A percentile compares a stretch with the other conserved stretches of the same genome.
Evolutionary conservation across 64 coral and sea anemone genomes (phyloP).

Genomic region (Astreopora myriophthalma): DNA sequence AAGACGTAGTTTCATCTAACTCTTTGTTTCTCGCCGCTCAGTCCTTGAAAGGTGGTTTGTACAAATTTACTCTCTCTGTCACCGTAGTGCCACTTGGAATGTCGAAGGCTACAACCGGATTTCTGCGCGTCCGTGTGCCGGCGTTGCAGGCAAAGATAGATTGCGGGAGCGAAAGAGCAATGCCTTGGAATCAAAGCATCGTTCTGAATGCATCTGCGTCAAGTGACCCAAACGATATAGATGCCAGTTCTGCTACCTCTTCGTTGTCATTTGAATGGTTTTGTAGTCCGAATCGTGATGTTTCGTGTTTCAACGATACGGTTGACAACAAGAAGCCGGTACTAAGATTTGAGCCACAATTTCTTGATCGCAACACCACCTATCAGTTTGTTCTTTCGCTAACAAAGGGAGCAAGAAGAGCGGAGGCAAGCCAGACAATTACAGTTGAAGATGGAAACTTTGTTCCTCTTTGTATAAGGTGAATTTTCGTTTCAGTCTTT

Average conservation of each 20-base stretch:
- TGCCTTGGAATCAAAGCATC: conserved; percentile 50
- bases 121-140: conserved; percentile 53
- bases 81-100: conserved; percentile 42
- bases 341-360: not conserved
- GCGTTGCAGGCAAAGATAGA: conserved; percentile 70
- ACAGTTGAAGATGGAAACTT: not conserved
- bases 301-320: conserved; percentile 11
- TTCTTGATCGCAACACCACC: conserved; percentile 19
- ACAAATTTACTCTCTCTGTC: conserved; percentile 64
- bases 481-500: not conserved
- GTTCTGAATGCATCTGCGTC: conserved; percentile 72
- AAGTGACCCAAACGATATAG: conserved; percentile 49
- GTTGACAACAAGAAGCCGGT: not conserved
- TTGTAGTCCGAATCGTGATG: conserved; percentile 15
- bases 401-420: conserved; percentile 23
- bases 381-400: conserved; percentile 64
- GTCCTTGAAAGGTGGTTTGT: conserved; percentile 55
- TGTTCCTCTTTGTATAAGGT: conserved; percentile 40
- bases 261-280: conserved; percentile 67
- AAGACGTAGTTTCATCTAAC: not conserved
- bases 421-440: conserved; percentile 12
- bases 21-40: conserved; percentile 36
- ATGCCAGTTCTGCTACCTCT: not conserved
- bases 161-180: conserved; percentile 69
- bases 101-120: conserved; percentile 49